phyloP scores from a whole-genome alignment of 2,888 invertebrate genomes.

The Cyaniris semiargus region DNA sequence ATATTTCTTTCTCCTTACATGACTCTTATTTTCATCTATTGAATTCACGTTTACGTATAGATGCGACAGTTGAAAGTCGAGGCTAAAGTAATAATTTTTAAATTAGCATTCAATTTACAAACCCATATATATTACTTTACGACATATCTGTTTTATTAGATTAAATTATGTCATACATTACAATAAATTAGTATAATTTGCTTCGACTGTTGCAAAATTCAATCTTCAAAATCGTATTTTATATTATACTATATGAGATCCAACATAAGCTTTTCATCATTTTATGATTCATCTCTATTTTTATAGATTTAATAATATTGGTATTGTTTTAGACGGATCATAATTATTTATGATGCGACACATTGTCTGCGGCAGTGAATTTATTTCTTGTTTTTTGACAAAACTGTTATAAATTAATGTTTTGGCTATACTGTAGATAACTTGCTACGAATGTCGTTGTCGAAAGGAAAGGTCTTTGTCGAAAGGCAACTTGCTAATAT shows the following conservation, averaged over 20 bases:
- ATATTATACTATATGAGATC: no score
- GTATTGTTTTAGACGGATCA: not conserved
- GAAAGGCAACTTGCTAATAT: no score
- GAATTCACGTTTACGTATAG: no score
- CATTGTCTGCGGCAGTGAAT: not conserved
- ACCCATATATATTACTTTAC: conserved; percentile 1
- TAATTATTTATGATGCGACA: not conserved
- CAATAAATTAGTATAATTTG: not conserved
- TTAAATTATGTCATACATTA: conserved; percentile 10
- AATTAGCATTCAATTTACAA: conserved; percentile 2
- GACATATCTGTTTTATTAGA: conserved; percentile 1
- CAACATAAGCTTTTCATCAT: not conserved
- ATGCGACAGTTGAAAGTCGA: not conserved
- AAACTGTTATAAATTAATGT: no score
- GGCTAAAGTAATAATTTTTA: conserved; percentile 5
- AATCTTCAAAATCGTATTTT: not conserved
- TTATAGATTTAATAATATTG: not conserved
- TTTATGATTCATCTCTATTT: not conserved
- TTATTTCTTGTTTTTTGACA: not conserved
- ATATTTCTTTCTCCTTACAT: no score
- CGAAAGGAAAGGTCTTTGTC: no score
- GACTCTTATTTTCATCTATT: no score
- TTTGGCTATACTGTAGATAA: no score
- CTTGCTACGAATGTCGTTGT: no score
- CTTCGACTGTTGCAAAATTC: not conserved